Evolutionary conservation across 2,113 vertebrate species (phyloP).

Genomic region (Ophthalmolycus amberensis): DNA sequence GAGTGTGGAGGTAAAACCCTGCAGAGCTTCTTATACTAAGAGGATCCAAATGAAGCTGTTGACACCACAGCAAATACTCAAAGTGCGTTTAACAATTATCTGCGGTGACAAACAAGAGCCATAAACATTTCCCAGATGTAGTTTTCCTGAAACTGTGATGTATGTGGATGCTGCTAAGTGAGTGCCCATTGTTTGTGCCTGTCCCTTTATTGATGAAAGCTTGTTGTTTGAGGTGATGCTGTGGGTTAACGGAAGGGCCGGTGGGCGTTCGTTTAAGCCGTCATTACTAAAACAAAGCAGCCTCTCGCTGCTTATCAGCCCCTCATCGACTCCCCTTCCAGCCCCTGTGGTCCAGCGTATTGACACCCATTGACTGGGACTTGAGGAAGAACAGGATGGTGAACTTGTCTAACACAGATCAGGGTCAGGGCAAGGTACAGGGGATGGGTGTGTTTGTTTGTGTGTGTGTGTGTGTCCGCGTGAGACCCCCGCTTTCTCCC

Average conservation of each 20-base stretch:
- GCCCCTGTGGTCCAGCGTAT: conserved; percentile 74
- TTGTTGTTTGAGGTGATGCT: conserved; percentile 72
- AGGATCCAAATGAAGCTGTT: conserved; percentile 26
- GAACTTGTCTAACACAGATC: conserved; percentile 79
- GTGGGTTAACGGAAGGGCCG: conserved; percentile 62
- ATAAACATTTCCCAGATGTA: background rate
- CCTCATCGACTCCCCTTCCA: conserved; percentile 80
- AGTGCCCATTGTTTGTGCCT: conserved; percentile 31
- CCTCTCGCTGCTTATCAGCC: conserved; percentile 78
- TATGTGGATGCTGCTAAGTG: background rate
- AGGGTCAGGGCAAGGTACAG: conserved; percentile 75
- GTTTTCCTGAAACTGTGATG: background rate
- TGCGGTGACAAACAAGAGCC: background rate
- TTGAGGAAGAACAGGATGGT: conserved; percentile 79
- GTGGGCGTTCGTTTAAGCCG: conserved; percentile 75
- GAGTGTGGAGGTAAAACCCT: conserved; percentile 17
- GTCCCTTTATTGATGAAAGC: conserved; percentile 65
- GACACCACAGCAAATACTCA: conserved; percentile 2
- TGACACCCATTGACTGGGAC: conserved; percentile 82
- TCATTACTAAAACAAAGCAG: conserved; percentile 88
- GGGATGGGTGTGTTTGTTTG: conserved; percentile 46
- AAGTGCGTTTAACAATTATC: conserved; percentile 4
- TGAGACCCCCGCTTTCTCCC: conserved; percentile 51
- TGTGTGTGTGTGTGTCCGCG: conserved; percentile 15
- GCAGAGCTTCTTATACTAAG: conserved; percentile 2